Conservation (phyloP, 2,888 invertebrate species). For the Melanostoma scalare region DNA sequence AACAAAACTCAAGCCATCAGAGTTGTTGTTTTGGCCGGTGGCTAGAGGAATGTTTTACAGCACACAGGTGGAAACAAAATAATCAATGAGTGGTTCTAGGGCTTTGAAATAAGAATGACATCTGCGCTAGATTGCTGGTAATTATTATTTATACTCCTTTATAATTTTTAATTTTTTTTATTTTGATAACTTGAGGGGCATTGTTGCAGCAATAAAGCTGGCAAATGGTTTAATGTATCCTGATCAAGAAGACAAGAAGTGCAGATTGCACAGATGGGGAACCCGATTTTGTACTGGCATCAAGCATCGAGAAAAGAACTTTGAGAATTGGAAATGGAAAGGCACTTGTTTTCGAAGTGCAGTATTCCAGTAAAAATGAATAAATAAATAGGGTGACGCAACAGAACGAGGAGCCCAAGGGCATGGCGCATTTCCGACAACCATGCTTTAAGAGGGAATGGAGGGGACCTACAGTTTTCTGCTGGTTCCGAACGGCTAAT, state of each 20-base stretch:
- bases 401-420: too few species aligned
- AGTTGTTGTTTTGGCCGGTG: constrained; percentile 14
- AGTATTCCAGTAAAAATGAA: too few species aligned
- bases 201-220: not conserved
- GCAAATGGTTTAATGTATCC: constrained; percentile 12
- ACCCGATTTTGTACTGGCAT: too few species aligned
- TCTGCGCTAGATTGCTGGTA: constrained; percentile 60
- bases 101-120: constrained; percentile 63
- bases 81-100: constrained; percentile 67
- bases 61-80: constrained; percentile 64
- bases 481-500: too few species aligned
- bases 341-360: too few species aligned
- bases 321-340: too few species aligned
- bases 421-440: too few species aligned
- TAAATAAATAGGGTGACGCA: too few species aligned
- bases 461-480: too few species aligned
- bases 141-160: constrained; percentile 65
- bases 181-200: constrained; percentile 33
- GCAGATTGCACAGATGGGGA: not conserved
- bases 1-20: not conserved
- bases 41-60: constrained; percentile 29
- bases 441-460: too few species aligned
- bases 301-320: too few species aligned
- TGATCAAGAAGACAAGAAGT: constrained; percentile 2
- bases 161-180: constrained; percentile 10